phyloP scores from a whole-genome alignment of 2,797 vertebrate genomes.

The Enteromius paludinosus region DNA sequence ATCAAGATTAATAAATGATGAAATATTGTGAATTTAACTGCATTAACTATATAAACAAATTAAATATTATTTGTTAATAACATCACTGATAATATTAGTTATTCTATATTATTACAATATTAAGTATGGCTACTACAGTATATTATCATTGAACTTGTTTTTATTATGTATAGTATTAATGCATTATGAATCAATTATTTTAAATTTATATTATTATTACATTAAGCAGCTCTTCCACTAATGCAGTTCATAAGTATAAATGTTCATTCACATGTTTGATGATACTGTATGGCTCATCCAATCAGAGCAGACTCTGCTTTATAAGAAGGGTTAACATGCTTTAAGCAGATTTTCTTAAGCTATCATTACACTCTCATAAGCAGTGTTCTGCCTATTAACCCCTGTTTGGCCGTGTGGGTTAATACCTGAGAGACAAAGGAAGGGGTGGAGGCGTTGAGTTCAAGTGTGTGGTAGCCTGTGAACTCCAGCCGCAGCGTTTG shows the following conservation, averaged over 20 bases:
- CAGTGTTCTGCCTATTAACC: slow-evolving; percentile 45
- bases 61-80: not conserved
- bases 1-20: not conserved
- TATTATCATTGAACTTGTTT: not conserved
- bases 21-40: not conserved
- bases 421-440: slow-evolving; percentile 35
- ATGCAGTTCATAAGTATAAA: not conserved
- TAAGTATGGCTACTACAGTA: not conserved
- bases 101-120: not conserved
- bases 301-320: slow-evolving; percentile 5
- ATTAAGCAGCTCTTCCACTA: not conserved
- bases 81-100: not conserved
- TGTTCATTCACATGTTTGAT: not conserved
- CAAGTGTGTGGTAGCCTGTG: slow-evolving; percentile 41
- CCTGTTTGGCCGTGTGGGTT: slow-evolving; percentile 13
- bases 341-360: slow-evolving; percentile 39
- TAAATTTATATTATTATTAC: not conserved
- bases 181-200: not conserved
- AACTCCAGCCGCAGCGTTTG: not conserved
- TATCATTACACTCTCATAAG: slow-evolving; percentile 38
- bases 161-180: too few relatives aligned
- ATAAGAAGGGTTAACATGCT: slow-evolving; percentile 27
- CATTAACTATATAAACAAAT: not conserved
- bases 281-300: not conserved
- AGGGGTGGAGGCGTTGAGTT: slow-evolving; percentile 30